Conservation (phyloP, 2,113 vertebrate species). For the Phainopepla nitens region DNA sequence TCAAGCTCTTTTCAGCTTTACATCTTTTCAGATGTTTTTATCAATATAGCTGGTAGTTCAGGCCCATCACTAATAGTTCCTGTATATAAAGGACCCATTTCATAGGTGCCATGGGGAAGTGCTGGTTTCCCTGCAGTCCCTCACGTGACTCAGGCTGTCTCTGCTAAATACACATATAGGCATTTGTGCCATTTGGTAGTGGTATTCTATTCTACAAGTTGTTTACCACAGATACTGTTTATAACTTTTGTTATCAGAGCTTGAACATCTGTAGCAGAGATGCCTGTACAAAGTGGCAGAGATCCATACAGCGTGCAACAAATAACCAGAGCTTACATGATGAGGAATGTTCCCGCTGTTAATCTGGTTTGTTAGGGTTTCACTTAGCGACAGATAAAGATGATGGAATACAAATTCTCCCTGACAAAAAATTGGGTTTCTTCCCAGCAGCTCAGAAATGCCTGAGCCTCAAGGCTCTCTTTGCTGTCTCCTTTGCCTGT, state of each 20-base stretch:
- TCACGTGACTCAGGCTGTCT: fast-evolving
- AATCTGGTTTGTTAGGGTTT: conserved; percentile 18
- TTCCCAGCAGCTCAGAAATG: conserved; percentile 3
- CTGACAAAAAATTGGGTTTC: conserved; percentile 13
- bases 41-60: neutral
- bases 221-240: neutral
- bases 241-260: neutral
- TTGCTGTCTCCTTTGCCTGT: neutral
- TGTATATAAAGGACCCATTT: neutral
- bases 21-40: neutral
- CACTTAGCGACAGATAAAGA: neutral
- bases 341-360: neutral
- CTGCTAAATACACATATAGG: neutral
- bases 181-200: neutral
- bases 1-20: neutral
- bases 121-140: neutral
- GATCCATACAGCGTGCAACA: neutral
- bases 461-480: neutral
- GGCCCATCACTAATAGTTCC: neutral
- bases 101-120: fast-evolving
- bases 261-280: neutral
- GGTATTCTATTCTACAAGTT: neutral
- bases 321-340: neutral
- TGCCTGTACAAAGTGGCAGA: neutral
- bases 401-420: neutral